Percentiles rank a stretch among this genome's conserved stretches.
Evolutionary conservation across 2,113 vertebrate genomes (phyloP).

Genomic region (Pica pica): DNA sequence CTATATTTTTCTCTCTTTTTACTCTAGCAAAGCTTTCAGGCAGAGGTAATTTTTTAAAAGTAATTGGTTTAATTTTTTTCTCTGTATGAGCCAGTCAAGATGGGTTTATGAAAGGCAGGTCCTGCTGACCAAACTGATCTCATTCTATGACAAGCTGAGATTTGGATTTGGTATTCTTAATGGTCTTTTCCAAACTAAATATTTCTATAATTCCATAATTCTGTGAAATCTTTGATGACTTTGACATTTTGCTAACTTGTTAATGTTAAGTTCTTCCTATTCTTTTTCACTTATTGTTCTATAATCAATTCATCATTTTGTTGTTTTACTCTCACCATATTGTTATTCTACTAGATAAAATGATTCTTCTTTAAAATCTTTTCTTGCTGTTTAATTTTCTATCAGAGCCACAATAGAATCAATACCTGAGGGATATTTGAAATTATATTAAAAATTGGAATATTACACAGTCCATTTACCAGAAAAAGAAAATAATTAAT

Average conservation of each 20-base stretch:
- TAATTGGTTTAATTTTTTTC: not conserved
- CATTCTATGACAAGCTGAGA: not conserved
- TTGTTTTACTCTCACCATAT: not conserved
- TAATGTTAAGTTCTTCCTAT: not conserved
- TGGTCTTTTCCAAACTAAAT: not conserved
- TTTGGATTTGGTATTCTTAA: not conserved
- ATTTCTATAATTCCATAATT: not conserved
- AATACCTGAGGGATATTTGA: not conserved
- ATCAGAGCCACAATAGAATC: not conserved
- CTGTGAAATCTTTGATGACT: not conserved
- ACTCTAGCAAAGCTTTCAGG: not conserved
- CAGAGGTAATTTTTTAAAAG: not conserved
- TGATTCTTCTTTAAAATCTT: conserved; percentile 20
- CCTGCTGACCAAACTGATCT: not conserved
- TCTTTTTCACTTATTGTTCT: not conserved
- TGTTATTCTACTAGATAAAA: conserved; percentile 10
- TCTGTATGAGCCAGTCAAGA: not conserved
- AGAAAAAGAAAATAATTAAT: not conserved
- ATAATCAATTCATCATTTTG: not conserved
- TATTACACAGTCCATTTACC: not conserved
- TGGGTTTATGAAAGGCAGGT: not conserved
- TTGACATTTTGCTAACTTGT: not conserved
- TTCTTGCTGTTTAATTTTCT: not conserved
- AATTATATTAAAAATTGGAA: conserved; percentile 3
- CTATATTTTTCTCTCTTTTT: conserved; percentile 8